These are phyloP conservation scores for Prunella himalayana DNA, from an alignment of 2,113 vertebrate genomes.

Conservation along the genomic window DNA sequence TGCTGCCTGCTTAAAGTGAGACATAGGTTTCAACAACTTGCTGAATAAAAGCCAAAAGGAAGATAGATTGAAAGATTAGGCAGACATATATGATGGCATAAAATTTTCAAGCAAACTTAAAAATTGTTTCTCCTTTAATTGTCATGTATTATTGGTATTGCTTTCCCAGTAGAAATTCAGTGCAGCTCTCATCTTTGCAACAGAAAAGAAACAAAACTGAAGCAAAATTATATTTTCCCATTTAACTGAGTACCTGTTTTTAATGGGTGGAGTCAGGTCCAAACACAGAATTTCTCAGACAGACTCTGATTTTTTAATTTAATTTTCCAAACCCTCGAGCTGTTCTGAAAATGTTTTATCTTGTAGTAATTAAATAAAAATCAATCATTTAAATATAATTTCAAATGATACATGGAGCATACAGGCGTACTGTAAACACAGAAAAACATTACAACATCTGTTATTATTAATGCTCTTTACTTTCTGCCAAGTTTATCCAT, in stretches of 20 bases:
- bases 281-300: not conserved
- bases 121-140: not conserved
- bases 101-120: not conserved
- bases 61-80: not conserved
- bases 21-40: not conserved
- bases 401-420: not conserved
- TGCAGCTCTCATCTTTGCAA: not conserved
- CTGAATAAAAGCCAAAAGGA: slow-evolving; percentile 2
- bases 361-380: slow-evolving; percentile 11
- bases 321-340: not conserved
- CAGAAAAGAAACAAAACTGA: not conserved
- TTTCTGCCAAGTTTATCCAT: slow-evolving; percentile 9
- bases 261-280: not conserved
- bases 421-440: not conserved
- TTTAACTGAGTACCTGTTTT: not conserved
- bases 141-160: not conserved
- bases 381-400: slow-evolving; percentile 6
- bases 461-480: not conserved
- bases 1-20: not conserved
- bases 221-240: not conserved
- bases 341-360: not conserved
- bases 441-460: not conserved
- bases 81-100: not conserved
- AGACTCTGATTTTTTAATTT: not conserved
- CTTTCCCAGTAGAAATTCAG: not conserved